phyloP scores from a whole-genome alignment of 2,888 invertebrate genomes.

The Amorpha juglandis region DNA sequence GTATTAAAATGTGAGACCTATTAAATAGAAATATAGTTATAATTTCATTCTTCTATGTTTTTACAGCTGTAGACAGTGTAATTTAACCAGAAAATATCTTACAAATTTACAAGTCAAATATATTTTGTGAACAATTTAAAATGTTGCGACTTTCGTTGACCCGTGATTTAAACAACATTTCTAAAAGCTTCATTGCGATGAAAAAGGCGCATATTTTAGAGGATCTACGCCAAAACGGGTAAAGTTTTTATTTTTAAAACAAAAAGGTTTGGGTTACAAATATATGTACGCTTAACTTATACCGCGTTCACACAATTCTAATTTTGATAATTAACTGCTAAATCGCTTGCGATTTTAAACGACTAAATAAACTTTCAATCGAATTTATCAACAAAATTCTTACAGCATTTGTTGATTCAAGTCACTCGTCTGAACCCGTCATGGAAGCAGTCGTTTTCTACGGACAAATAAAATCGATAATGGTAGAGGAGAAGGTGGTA shows the following conservation, averaged over 20 bases:
- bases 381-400: too few relatives aligned
- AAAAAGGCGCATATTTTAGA: conserved; percentile 58
- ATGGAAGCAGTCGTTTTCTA: too few relatives aligned
- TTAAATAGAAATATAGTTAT: too few relatives aligned
- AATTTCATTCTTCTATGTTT: too few relatives aligned
- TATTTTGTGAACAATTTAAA: conserved; percentile 13
- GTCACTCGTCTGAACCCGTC: too few relatives aligned
- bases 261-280: conserved; percentile 45
- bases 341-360: too few relatives aligned
- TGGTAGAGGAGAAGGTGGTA: too few relatives aligned
- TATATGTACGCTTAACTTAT: conserved; percentile 48
- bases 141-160: conserved; percentile 49
- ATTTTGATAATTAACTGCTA: too few relatives aligned
- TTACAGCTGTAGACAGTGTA: neutral
- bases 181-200: conserved; percentile 59
- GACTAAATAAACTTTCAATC: too few relatives aligned
- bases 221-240: conserved; percentile 42
- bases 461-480: too few relatives aligned
- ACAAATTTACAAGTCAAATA: neutral
- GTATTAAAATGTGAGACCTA: too few relatives aligned
- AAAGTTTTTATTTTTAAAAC: conserved; percentile 58
- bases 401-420: too few relatives aligned
- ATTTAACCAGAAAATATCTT: neutral
- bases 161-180: conserved; percentile 55
- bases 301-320: conserved; percentile 28